Conservation (phyloP, 2,113 vertebrate genomes). For the Plecturocebus donacophilus region DNA sequence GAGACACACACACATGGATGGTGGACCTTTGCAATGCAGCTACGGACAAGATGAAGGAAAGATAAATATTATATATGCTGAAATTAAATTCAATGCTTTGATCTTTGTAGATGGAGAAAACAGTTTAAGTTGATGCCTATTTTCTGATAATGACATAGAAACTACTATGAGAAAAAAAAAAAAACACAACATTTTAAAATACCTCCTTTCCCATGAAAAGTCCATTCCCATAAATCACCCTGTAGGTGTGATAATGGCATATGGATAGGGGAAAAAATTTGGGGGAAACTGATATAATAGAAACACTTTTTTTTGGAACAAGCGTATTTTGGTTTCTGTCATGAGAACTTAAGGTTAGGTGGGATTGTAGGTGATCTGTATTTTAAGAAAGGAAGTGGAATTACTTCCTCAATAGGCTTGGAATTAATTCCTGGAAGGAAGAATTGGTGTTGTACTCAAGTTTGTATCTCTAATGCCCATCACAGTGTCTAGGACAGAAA, state of each 20-base stretch:
- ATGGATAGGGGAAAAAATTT: background rate
- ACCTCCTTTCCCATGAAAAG: background rate
- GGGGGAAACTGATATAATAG: background rate
- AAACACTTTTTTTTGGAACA: background rate
- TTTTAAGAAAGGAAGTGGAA: background rate
- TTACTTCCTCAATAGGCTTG: background rate
- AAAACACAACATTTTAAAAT: background rate
- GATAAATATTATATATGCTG: background rate
- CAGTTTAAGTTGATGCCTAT: background rate
- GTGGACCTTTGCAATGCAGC: background rate
- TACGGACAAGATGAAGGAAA: background rate
- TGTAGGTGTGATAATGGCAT: background rate
- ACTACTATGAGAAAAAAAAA: background rate
- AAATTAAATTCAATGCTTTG: background rate
- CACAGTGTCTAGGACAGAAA: background rate
- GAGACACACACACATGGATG: background rate
- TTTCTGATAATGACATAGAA: slow-evolving; percentile 1
- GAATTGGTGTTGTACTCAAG: background rate
- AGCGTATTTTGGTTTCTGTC: background rate
- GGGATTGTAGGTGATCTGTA: background rate
- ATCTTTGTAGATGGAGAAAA: background rate
- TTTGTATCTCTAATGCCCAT: background rate
- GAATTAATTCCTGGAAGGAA: background rate
- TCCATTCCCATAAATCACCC: background rate
- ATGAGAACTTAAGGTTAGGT: background rate